Percentiles rank a stretch among this genome's conserved stretches.
Evolutionary conservation across 2,113 vertebrate species (phyloP).

Genomic region (Stercorarius parasiticus): DNA sequence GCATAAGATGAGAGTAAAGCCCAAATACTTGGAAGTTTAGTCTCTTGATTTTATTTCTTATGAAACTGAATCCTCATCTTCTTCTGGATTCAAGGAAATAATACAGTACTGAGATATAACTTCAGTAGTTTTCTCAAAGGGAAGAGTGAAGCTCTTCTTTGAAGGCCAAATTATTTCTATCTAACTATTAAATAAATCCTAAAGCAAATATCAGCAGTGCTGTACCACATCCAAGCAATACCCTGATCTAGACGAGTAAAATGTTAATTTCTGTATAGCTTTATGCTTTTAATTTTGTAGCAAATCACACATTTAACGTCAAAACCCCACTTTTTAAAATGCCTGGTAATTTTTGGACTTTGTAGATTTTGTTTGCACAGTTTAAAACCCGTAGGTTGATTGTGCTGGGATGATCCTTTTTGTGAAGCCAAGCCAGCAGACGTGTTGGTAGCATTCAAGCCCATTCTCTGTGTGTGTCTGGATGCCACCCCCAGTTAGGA

Average conservation of each 20-base stretch:
- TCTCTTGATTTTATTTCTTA: constrained; percentile 19
- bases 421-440: background rate
- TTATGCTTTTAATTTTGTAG: background rate
- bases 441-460: background rate
- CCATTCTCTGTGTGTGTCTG: background rate
- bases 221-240: background rate
- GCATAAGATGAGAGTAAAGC: background rate
- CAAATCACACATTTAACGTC: background rate
- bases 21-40: background rate
- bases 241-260: background rate
- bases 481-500: background rate
- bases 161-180: background rate
- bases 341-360: no score
- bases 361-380: background rate
- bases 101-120: background rate
- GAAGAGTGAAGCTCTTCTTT: background rate
- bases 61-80: background rate
- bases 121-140: constrained; percentile 21
- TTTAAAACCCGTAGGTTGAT: background rate
- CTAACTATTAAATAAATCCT: constrained; percentile 25
- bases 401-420: background rate
- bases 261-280: background rate
- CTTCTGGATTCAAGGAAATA: background rate
- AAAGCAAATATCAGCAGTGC: constrained; percentile 24
- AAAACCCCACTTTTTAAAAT: background rate